Evolutionary conservation across 2,888 invertebrate genomes (phyloP), one percentile per base, ranked within the genome.

Genomic region (Esperia sulphurella): DNA sequence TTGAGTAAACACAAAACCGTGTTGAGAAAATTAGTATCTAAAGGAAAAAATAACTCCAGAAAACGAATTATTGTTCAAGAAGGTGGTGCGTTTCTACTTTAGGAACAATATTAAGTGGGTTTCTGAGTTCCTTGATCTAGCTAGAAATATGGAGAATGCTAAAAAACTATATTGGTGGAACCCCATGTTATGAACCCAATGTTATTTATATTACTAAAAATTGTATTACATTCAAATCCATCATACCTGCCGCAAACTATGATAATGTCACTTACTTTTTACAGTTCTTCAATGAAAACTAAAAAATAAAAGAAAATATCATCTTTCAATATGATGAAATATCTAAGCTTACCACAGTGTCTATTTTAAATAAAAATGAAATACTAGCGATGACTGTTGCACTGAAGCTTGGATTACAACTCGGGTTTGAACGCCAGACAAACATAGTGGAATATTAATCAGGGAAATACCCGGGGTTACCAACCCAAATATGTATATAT

Each of bases 21-120:
- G 21, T 41, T 52, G 13, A 43, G 52, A 14, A 52, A 52, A 49
- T 30, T 50, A 4, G 39, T 52, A 10, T 37, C 39, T 8, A 54
- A 52, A 40, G 50, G 52, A 37, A 47, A 41, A 45, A 49, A 51
- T 44, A 53, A 52, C 49, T 7, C 47, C 14, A 49, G 51, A 9
- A 59, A 59, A 50, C 43, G 54, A n/a, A 52, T 59, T 12, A 57
- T 56, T 8, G 41, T 59, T 33, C 58, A 62, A 51, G 56, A 55
- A 55, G 58, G 57, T 42, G 57, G 59, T 21, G 50, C 56, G 9
- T 57, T 58, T 41, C 40, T 59, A 51, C 58, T 55, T 40, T 59
- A 13, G 55, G 57, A 44, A 53, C 61, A 2, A 49, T 64, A 35
- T 47, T 62, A 13, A 64, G 53, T 54, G 49, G 35, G 43, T 41